Percentiles rank a stretch among this genome's conserved stretches.
Evolutionary conservation across 2,797 vertebrate species (phyloP).

Genomic region (Lepidocolaptes lacrymiger): DNA sequence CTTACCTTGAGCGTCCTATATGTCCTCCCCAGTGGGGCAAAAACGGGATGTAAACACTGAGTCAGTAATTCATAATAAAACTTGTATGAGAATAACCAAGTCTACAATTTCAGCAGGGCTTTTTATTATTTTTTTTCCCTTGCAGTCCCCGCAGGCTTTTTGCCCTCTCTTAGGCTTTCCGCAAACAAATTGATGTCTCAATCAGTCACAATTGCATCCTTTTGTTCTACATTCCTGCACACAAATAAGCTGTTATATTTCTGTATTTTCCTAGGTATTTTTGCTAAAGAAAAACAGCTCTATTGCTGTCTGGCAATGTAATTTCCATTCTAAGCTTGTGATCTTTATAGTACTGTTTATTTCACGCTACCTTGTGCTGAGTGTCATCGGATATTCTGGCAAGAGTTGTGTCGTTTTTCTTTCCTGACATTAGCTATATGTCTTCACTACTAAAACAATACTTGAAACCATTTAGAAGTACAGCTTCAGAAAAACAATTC

Average conservation of each 20-base stretch:
- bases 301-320: background rate
- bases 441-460: constrained; percentile 23
- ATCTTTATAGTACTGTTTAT: constrained; percentile 28
- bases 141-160: constrained; percentile 6
- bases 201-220: background rate
- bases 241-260: background rate
- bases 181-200: background rate
- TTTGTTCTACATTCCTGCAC: background rate
- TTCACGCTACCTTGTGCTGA: background rate
- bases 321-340: background rate
- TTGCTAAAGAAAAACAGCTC: background rate
- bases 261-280: background rate
- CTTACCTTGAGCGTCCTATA: background rate
- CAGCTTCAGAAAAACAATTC: constrained; percentile 1
- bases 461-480: background rate
- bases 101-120: constrained; percentile 3
- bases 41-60: background rate
- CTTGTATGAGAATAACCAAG: background rate
- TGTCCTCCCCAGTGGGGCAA: background rate
- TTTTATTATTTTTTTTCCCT: background rate
- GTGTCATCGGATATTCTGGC: constrained; percentile 20
- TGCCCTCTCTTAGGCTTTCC: background rate
- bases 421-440: constrained; percentile 25
- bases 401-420: background rate
- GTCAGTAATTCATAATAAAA: background rate